Evolutionary conservation across 1,140 invertebrate species (phyloP).

Genomic region (Conopomorpha cramerella): DNA sequence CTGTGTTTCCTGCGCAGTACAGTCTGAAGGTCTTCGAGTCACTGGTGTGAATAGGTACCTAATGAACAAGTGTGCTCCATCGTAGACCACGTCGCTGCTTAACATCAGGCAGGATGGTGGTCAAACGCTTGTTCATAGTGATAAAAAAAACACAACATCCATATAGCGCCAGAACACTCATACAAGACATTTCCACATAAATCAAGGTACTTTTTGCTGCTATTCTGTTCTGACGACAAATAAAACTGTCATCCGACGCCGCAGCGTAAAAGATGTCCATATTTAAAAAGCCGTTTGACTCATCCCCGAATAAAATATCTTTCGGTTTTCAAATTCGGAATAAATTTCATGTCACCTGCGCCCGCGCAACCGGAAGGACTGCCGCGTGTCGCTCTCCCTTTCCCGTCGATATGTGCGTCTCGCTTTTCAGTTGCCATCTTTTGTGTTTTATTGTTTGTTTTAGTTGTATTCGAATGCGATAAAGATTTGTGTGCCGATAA

Average conservation of each 20-base stretch:
- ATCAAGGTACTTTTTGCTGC: constrained; percentile 42
- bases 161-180: too few species aligned
- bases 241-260: constrained; percentile 48
- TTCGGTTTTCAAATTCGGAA: constrained; percentile 55
- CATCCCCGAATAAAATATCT: constrained; percentile 49
- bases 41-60: too few species aligned
- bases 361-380: constrained; percentile 48
- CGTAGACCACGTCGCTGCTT: too few species aligned
- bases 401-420: constrained; percentile 11
- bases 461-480: constrained; percentile 19
- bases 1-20: too few species aligned
- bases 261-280: constrained; percentile 49
- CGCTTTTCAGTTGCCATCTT: constrained; percentile 18
- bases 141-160: too few species aligned
- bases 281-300: constrained; percentile 57
- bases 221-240: constrained; percentile 37
- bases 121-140: too few species aligned
- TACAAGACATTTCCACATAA: constrained; percentile 52
- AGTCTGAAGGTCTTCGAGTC: too few species aligned
- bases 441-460: constrained; percentile 37
- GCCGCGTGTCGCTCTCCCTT: constrained; percentile 6
- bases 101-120: too few species aligned
- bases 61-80: too few species aligned
- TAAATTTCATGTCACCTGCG: constrained; percentile 58
- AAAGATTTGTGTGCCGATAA: constrained; percentile 44